These are phyloP conservation scores for Ctenicera cuprea DNA, from an alignment of 2,888 invertebrate genomes.

Conservation along the genomic window DNA sequence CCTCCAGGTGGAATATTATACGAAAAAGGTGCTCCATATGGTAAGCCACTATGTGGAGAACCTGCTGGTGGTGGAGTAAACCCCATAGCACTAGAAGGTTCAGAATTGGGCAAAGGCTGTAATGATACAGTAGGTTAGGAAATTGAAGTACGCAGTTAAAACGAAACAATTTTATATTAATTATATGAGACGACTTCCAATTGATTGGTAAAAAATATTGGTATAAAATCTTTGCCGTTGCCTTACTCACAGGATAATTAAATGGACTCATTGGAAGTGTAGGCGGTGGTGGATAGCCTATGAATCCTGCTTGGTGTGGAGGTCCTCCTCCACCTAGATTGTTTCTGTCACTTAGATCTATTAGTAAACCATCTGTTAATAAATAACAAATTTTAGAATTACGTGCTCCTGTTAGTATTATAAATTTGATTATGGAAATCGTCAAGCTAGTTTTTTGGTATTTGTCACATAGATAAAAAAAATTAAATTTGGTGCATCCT, in stretches of 20 bases:
- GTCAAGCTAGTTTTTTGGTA: too few relatives aligned
- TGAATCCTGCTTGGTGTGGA: conserved; percentile 87
- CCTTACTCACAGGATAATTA: conserved; percentile 77
- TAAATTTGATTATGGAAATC: too few relatives aligned
- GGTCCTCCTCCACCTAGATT: conserved; percentile 76
- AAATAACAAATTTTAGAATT: neutral
- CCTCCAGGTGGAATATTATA: conserved; percentile 82
- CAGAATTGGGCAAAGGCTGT: conserved; percentile 42
- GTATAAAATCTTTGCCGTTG: too few relatives aligned
- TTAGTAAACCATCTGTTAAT: conserved; percentile 79
- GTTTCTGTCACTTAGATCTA: conserved; percentile 80
- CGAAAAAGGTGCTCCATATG: conserved; percentile 73
- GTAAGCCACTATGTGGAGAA: conserved; percentile 63
- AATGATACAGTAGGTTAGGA: too few relatives aligned
- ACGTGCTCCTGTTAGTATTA: too few relatives aligned
- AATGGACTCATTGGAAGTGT: conserved; percentile 80
- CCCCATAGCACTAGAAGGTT: conserved; percentile 38
- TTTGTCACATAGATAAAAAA: too few relatives aligned
- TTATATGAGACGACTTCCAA: too few relatives aligned
- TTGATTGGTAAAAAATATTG: too few relatives aligned
- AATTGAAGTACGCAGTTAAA: too few relatives aligned
- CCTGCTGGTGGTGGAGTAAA: conserved; percentile 56
- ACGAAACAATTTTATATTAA: too few relatives aligned
- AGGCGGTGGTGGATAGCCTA: conserved; percentile 86
- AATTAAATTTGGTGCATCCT: too few relatives aligned